Percentiles rank a stretch among this genome's conserved stretches.
These are phyloP conservation scores for Tyria jacobaeae DNA, from an alignment of 2,888 invertebrate genomes.

Conservation along the genomic window DNA sequence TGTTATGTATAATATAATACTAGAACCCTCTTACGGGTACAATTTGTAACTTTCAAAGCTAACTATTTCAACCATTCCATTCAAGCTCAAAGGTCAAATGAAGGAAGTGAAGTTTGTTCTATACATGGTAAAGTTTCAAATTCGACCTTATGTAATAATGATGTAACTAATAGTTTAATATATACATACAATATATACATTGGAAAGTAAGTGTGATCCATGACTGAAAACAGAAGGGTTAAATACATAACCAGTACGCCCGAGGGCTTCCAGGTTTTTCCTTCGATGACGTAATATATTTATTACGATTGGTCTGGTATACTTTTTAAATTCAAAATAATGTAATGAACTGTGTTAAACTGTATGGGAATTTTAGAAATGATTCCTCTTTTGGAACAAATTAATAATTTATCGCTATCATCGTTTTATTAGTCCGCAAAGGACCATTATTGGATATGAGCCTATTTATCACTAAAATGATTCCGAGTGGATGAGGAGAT, in stretches of 20 bases:
- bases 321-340: constrained; percentile 24
- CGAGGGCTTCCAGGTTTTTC: constrained; percentile 30
- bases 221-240: constrained; percentile 23
- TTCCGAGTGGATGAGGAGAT: constrained; percentile 8
- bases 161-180: not conserved
- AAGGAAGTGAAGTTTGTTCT: no score
- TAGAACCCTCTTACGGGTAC: not conserved
- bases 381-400: constrained; percentile 7
- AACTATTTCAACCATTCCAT: not conserved
- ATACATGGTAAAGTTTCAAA: no score
- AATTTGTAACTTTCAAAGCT: not conserved
- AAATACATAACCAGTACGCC: constrained; percentile 29
- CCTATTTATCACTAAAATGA: constrained; percentile 12
- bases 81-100: not conserved
- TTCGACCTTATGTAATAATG: not conserved
- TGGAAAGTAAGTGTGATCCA: constrained; percentile 35
- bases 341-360: constrained; percentile 24
- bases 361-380: constrained; percentile 17
- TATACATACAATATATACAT: constrained; percentile 14
- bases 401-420: constrained; percentile 11
- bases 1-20: not conserved
- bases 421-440: constrained; percentile 12
- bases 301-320: constrained; percentile 21
- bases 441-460: constrained; percentile 5
- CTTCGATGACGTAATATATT: constrained; percentile 34